Conservation (phyloP, 2,113 vertebrate genomes). For the Ctenodactylus gundi region DNA sequence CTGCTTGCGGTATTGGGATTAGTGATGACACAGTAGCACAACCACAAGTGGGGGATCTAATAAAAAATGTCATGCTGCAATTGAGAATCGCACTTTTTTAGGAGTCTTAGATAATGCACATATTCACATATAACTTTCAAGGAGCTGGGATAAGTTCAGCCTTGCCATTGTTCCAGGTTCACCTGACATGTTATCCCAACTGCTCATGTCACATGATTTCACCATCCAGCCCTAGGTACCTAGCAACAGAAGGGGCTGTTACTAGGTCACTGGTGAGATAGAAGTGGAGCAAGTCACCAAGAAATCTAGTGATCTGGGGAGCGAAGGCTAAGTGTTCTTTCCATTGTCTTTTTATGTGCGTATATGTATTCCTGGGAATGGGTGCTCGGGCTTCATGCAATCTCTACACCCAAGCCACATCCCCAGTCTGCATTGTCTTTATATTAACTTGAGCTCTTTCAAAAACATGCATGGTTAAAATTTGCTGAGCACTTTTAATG, state of each 20-base stretch:
- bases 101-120: background rate
- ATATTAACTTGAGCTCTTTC: background rate
- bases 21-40: background rate
- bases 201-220: background rate
- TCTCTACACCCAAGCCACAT: background rate
- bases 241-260: fast-evolving
- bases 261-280: background rate
- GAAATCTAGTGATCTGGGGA: background rate
- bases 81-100: background rate
- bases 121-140: background rate
- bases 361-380: background rate
- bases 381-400: background rate
- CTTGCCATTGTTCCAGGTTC: background rate
- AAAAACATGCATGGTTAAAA: background rate
- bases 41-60: background rate
- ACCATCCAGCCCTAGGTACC: too few relatives aligned
- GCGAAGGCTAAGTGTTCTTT: background rate
- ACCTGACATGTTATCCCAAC: background rate
- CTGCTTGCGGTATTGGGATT: background rate
- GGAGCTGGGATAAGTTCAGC: background rate
- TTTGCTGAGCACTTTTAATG: background rate
- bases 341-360: background rate
- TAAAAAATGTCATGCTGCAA: background rate
- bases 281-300: background rate
- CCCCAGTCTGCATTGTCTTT: background rate